Evolutionary conservation across 2,888 invertebrate species (phyloP).

Genomic region (Schizaphis graminum): DNA sequence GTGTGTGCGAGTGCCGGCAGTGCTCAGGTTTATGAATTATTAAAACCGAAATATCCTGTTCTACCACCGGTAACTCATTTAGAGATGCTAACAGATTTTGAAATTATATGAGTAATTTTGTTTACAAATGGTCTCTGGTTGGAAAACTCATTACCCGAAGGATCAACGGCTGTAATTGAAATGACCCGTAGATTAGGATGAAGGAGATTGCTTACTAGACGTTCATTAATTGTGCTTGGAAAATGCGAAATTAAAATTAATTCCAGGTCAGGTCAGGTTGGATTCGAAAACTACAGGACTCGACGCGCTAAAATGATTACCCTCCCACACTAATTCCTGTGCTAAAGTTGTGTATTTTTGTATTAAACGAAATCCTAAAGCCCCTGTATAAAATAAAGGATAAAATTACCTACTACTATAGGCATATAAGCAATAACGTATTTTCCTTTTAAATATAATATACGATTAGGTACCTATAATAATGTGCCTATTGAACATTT

Average conservation of each 20-base stretch:
- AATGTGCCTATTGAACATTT: neutral
- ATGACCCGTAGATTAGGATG: slow-evolving; percentile 63
- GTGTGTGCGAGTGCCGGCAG: neutral
- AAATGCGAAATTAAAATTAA: slow-evolving; percentile 64
- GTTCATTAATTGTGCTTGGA: slow-evolving; percentile 58
- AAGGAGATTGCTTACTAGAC: slow-evolving; percentile 56
- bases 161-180: slow-evolving; percentile 65
- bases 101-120: slow-evolving; percentile 65
- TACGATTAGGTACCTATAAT: neutral
- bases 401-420: neutral
- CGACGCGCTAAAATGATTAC: slow-evolving; percentile 37
- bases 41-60: slow-evolving; percentile 57
- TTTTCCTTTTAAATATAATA: neutral
- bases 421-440: neutral
- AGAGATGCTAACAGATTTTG: slow-evolving; percentile 65
- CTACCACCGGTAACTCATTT: slow-evolving; percentile 45
- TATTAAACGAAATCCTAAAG: slow-evolving; percentile 1
- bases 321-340: neutral
- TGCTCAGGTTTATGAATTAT: slow-evolving; percentile 62
- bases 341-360: neutral
- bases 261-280: slow-evolving; percentile 60
- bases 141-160: slow-evolving; percentile 60
- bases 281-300: slow-evolving; percentile 53
- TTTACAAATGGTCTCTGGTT: slow-evolving; percentile 61
- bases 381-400: neutral